Percentiles rank a stretch among this genome's conserved stretches.
Conservation (phyloP, 2,888 invertebrate species). For the Tuta absoluta region DNA sequence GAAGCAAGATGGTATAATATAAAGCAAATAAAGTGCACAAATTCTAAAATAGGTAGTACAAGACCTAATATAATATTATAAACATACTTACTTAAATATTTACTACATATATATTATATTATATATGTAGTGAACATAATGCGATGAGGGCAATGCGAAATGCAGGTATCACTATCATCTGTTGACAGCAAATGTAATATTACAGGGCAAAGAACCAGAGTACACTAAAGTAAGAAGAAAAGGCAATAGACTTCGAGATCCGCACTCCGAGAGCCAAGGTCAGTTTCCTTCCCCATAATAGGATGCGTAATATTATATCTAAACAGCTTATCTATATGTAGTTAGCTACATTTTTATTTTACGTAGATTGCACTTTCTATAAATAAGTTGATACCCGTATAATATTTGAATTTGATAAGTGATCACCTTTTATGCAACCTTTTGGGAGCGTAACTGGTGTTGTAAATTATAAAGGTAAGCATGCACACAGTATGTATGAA, state of each 20-base stretch:
- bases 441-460: constrained; percentile 79
- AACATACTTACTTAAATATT: no score
- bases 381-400: constrained; percentile 70
- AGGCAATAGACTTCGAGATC: constrained; percentile 88
- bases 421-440: constrained; percentile 81
- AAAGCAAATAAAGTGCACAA: no score
- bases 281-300: constrained; percentile 40
- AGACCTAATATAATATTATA: no score
- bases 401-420: constrained; percentile 75
- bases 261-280: constrained; percentile 93
- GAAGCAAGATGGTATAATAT: no score
- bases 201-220: constrained; percentile 89
- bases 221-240: constrained; percentile 92
- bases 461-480: constrained; percentile 80
- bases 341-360: constrained; percentile 74
- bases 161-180: neutral
- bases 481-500: constrained; percentile 74
- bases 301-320: constrained; percentile 37
- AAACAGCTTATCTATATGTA: constrained; percentile 65
- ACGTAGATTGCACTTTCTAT: constrained; percentile 75
- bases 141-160: neutral
- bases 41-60: no score
- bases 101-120: no score
- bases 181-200: neutral
- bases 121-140: no score